Conservation (phyloP, 2,113 vertebrate species). For the Poeciliopsis occidentalis region DNA sequence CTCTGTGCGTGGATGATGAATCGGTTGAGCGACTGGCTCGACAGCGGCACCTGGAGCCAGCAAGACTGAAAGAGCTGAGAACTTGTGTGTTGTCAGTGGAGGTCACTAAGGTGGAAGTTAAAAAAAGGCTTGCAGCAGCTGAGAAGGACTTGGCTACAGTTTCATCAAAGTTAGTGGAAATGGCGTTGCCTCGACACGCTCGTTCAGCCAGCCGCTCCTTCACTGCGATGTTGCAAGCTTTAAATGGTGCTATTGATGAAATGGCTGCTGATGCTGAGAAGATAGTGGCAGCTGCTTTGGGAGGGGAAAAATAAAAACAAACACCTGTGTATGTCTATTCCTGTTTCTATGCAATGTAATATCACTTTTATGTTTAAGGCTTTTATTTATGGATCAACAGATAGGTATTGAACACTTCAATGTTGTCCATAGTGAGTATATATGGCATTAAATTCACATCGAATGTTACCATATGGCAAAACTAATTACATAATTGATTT, state of each 20-base stretch:
- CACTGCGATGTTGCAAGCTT: slow-evolving; percentile 70
- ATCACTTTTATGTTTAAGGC: neutral
- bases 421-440: neutral
- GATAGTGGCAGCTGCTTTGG: slow-evolving; percentile 54
- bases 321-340: neutral
- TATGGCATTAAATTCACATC: neutral
- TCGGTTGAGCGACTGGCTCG: slow-evolving; percentile 68
- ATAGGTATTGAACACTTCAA: neutral
- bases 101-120: slow-evolving; percentile 73
- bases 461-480: neutral
- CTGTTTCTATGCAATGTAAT: neutral
- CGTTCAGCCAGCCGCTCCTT: slow-evolving; percentile 73
- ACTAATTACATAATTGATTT: neutral
- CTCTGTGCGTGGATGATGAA: slow-evolving; percentile 71
- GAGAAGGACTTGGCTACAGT: slow-evolving; percentile 62
- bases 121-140: slow-evolving; percentile 61
- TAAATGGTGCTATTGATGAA: slow-evolving; percentile 74
- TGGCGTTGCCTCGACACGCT: slow-evolving; percentile 74
- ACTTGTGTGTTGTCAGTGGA: slow-evolving; percentile 69
- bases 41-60: slow-evolving; percentile 42
- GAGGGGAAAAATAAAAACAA: slow-evolving; percentile 33
- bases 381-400: neutral
- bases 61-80: slow-evolving; percentile 61
- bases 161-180: slow-evolving; percentile 63
- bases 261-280: slow-evolving; percentile 75